phyloP scores from a whole-genome alignment of 2,797 vertebrate species.

The Alfaro cultratus region DNA sequence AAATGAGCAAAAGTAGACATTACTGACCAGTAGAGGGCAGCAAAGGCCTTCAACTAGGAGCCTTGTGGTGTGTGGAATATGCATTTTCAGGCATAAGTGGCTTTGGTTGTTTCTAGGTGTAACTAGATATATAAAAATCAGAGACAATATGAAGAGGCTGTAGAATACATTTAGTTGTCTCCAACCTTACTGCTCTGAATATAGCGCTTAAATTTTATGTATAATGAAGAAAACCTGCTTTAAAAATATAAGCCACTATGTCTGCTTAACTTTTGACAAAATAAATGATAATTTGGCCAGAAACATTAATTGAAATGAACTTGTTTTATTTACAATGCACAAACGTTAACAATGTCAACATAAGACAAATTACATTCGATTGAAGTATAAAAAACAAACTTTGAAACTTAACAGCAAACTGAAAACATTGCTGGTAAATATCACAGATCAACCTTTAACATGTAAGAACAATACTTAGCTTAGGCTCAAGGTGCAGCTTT shows the following conservation, averaged over 20 bases:
- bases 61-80: not conserved
- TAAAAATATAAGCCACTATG: not conserved
- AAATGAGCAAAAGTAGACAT: not conserved
- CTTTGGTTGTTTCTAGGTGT: not conserved
- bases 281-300: constrained; percentile 18
- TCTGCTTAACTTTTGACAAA: constrained; percentile 9
- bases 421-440: not conserved
- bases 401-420: not conserved
- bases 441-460: constrained; percentile 7
- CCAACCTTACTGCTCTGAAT: not conserved
- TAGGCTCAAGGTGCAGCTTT: not conserved
- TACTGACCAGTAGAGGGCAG: not conserved
- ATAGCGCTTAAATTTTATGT: not conserved
- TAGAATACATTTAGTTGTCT: too few relatives aligned
- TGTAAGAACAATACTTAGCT: constrained; percentile 4
- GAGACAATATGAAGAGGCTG: not conserved
- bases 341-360: constrained; percentile 30
- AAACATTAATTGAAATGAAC: constrained; percentile 26
- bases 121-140: not conserved
- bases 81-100: not conserved
- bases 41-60: not conserved
- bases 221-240: not conserved
- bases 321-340: constrained; percentile 27
- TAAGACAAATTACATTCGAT: constrained; percentile 26
- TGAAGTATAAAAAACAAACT: constrained; percentile 7